Evolutionary conservation across 1,140 invertebrate species (phyloP), one percentile per base, ranked within the genome.

Genomic region (Coptotermes formosanus): DNA sequence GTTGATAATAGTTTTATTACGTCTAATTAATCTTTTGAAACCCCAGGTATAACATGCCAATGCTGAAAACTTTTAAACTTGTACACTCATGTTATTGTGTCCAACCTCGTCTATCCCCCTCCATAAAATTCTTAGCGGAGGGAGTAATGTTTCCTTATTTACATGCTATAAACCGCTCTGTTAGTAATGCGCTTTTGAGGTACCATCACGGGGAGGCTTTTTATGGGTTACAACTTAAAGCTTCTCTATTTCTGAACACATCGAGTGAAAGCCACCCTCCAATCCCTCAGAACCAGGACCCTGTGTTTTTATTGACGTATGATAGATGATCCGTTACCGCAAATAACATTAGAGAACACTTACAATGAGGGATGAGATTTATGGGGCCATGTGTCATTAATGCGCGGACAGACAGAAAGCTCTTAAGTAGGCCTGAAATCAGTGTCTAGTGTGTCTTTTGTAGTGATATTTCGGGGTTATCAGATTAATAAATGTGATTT

Each of bases 331-430:
- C 25, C 64, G n/a, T 75, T 75, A 75, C n/a, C 16, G 25, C 25
- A 30, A 75, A 75, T 75, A 75, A 75, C 64, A 75, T 30, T n/a
- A 75, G 64, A 75, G 64, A 30, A 75, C 64, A n/a, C 25, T 83
- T 83, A 83, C 8, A 8, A 6, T 44, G 25, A 83, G 45, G 52
- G 52, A 55, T 55, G 7, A 55, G 19, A 16, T 55, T 55, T 55
- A 48, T 48, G 11, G 14, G 45, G 14, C 9, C 14, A 48, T 55
- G 14, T 4, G 19, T 21, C 52, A 55, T 55, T 21, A 55, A 19
- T 55, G 52, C 52, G 21, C 16, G 19, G 52, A 55, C 12, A 4
- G 21, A 55, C 19, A 55, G 14, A 21, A 55, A 55, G 52, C 7
- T 19, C 12, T 19, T 19, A 19, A 4, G 6, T 55, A 16, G 0